Base-by-base conservation (phyloP, 2,888 invertebrate species). In the Cerastoderma edule region DNA sequence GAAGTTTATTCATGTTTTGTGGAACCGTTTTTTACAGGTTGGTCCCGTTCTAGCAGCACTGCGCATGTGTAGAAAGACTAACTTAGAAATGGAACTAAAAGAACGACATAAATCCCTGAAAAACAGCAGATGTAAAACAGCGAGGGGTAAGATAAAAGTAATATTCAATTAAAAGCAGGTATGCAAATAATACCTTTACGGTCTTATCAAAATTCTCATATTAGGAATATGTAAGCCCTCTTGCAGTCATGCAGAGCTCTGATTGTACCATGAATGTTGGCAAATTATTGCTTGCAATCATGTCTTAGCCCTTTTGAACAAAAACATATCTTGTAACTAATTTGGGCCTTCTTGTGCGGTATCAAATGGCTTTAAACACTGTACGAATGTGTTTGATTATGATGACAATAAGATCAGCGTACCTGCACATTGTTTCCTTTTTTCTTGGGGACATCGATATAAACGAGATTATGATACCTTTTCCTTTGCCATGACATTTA, bases 21-120 rank as follows among this genome's bases (percentile, higher is more conserved):
- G n/a, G n/a, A n/a, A n/a, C n/a, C n/a, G n/a, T n/a, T n/a, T n/a
- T n/a, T 60, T 53, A 2, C 48, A 80, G 79, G 73, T 73, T n/a
- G 53, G 46, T 6, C 79, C 79, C 6, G 16, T 80, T 13, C 54
- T 80, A 24, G 35, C 63, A 44, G 79, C 79, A 24, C 33, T 80
- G 13, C 53, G 63, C n/a, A 35, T 57, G 28, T 80, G 79, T 30
- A 73, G 71, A 54, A 72, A 71, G 50, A 30, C 27, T 48, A 69
- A 76, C 46, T 67, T 80, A 28, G 75, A 75, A 19, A 50, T 64
- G 6, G 79, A 80, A 60, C 67, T 80, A 2, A 39, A 48, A 0
- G 70, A 76, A 16, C 46, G 79, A 33, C 33, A 72, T 24, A 69
- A 72, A 10, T 57, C 70, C 3, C 53, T 69, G 27, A 53, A 50